Evolutionary conservation across 1,140 invertebrate genomes (phyloP).

Genomic region (Stenopsyche tienmushanensis): DNA sequence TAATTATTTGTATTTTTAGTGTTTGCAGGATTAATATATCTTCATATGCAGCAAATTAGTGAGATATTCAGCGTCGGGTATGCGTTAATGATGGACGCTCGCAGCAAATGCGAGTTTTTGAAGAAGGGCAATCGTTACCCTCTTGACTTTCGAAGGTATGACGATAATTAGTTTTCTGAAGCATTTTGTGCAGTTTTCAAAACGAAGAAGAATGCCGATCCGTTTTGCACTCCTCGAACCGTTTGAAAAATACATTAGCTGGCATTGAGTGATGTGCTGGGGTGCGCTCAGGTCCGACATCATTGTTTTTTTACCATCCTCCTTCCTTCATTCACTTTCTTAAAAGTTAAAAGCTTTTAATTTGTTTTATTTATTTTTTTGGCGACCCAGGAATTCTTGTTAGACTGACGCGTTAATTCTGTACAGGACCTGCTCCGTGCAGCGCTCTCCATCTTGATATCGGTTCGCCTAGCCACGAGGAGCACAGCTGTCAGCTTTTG

Average conservation of each 20-base stretch:
- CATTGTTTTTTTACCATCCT: constrained; percentile 33
- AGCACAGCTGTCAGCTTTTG: constrained; percentile 11
- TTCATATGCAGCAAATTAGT: too few relatives aligned
- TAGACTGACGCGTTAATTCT: constrained; percentile 35
- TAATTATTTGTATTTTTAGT: too few relatives aligned
- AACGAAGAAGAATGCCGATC: too few relatives aligned
- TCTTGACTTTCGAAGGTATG: not conserved
- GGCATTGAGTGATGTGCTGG: constrained; percentile 38
- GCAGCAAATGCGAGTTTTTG: not conserved
- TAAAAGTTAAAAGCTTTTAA: constrained; percentile 41
- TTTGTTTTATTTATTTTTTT: constrained; percentile 36
- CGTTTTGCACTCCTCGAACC: too few relatives aligned
- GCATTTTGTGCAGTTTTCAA: constrained; percentile 1
- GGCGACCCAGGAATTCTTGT: constrained; percentile 35
- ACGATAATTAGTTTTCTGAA: constrained; percentile 18
- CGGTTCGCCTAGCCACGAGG: too few relatives aligned
- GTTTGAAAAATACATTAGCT: constrained; percentile 41
- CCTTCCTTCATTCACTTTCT: constrained; percentile 33
- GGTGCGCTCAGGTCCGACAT: constrained; percentile 26
- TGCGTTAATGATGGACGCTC: too few relatives aligned
- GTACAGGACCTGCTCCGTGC: constrained; percentile 20
- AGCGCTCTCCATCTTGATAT: not conserved
- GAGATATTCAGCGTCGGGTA: not conserved
- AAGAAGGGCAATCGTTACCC: not conserved
- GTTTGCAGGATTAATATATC: too few relatives aligned